Conservation (phyloP, 2,888 invertebrate species). For the Bursaphelenchus okinawaensis region DNA sequence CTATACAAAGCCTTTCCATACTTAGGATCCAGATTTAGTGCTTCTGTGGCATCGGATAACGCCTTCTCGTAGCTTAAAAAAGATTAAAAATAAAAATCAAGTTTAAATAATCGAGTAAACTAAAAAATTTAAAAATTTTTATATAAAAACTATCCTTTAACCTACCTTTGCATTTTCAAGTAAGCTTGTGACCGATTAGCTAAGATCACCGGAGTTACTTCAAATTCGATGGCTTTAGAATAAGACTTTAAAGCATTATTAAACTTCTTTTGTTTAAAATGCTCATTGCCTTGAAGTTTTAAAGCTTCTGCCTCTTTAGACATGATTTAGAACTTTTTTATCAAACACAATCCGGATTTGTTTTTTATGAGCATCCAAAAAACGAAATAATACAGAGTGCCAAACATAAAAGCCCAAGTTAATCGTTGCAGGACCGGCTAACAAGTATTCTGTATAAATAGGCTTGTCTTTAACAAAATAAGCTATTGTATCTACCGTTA, state of each 20-base stretch:
- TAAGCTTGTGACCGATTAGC: conserved; percentile 25
- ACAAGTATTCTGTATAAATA: no score
- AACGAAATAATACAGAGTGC: no score
- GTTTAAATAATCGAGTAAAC: neutral
- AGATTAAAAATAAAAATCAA: neutral
- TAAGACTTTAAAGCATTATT: conserved; percentile 18
- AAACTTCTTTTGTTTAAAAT: conserved; percentile 23
- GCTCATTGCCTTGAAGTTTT: conserved; percentile 18
- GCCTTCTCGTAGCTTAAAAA: conserved; percentile 21
- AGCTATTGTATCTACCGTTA: no score
- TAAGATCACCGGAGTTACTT: conserved; percentile 14
- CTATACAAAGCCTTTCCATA: conserved; percentile 19
- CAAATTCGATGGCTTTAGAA: conserved; percentile 16
- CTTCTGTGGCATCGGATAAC: conserved; percentile 20
- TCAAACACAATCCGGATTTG: no score
- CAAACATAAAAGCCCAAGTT: no score
- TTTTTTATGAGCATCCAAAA: neutral
- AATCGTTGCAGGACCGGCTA: no score
- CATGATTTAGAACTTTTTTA: no score
- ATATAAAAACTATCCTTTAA: neutral
- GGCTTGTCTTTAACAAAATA: no score
- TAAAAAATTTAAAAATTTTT: neutral
- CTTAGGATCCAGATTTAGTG: conserved; percentile 15
- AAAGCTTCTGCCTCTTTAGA: conserved; percentile 18
- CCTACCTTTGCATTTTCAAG: conserved; percentile 16